phyloP scores from a whole-genome alignment of 2,113 vertebrate genomes.

The Bujurquina vittata region DNA sequence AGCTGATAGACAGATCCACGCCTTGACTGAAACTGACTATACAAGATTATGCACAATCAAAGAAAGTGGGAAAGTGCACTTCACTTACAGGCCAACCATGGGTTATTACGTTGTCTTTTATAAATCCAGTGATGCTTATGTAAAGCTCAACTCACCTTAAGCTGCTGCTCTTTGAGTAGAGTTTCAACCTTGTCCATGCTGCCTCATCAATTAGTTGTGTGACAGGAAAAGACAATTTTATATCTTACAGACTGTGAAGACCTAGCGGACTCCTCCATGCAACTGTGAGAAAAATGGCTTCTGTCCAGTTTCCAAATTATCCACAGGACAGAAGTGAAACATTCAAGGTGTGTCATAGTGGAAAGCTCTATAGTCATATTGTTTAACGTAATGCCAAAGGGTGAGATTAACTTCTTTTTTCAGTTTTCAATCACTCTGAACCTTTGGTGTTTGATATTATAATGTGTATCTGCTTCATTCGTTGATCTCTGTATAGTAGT shows the following conservation, averaged over 20 bases:
- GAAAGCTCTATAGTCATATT: constrained; percentile 12
- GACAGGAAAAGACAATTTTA: neutral
- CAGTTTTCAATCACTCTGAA: neutral
- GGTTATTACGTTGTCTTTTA: neutral
- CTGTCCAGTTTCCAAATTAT: constrained; percentile 28
- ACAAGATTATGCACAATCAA: neutral
- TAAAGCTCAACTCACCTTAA: constrained; percentile 73
- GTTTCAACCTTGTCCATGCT: constrained; percentile 77
- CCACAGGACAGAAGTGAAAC: constrained; percentile 69
- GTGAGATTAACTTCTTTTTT: constrained; percentile 19
- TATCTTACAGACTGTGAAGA: neutral
- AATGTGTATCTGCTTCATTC: neutral
- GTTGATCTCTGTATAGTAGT: neutral
- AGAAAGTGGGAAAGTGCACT: neutral
- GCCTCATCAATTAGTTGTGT: neutral
- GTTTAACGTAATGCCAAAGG: neutral
- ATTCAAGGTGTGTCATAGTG: neutral
- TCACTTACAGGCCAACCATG: neutral
- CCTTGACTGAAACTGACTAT: neutral
- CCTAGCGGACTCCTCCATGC: neutral
- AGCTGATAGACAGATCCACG: neutral
- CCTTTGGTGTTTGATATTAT: neutral
- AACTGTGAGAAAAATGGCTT: neutral
- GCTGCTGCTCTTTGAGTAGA: constrained; percentile 73
- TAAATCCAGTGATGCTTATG: neutral